Percentiles rank a stretch among this genome's conserved stretches.
Conservation (phyloP, 1,140 invertebrate genomes). For the Drepana arcuata region DNA sequence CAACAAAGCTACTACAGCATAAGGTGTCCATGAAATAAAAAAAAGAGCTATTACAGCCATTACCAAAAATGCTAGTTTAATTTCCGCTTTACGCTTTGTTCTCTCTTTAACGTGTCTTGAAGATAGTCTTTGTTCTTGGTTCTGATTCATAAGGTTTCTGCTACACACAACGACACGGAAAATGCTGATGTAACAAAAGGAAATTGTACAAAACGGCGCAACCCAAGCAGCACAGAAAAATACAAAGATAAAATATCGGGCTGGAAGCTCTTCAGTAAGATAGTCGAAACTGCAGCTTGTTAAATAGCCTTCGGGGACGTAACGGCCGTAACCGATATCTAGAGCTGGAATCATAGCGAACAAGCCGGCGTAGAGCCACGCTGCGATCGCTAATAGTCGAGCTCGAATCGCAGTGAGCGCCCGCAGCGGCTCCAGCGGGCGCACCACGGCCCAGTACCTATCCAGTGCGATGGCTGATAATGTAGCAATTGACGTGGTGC, state of each 20-base stretch:
- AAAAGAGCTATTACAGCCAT: conserved; percentile 79
- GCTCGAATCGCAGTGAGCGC: conserved; percentile 75
- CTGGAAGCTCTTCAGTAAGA: conserved; percentile 72
- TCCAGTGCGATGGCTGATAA: conserved; percentile 80
- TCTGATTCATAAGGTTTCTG: conserved; percentile 50
- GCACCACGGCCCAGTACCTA: conserved; percentile 81
- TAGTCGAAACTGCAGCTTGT: conserved; percentile 89
- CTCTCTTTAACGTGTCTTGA: conserved; percentile 74
- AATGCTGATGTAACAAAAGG: conserved; percentile 81
- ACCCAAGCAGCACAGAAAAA: conserved; percentile 81
- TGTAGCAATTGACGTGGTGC: conserved; percentile 80
- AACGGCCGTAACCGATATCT: conserved; percentile 78
- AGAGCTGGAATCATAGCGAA: conserved; percentile 80
- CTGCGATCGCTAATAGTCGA: conserved; percentile 74
- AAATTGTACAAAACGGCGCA: conserved; percentile 78
- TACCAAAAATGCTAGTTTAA: conserved; percentile 77
- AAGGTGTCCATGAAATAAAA: conserved; percentile 84
- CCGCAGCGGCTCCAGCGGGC: conserved; percentile 76
- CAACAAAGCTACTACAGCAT: conserved; percentile 80
- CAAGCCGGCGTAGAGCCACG: conserved; percentile 81
- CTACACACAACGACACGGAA: conserved; percentile 74
- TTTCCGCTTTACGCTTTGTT: conserved; percentile 77
- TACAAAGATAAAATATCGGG: conserved; percentile 76
- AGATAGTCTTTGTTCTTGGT: conserved; percentile 57
- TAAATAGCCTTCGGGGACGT: conserved; percentile 84